These are phyloP conservation scores for Entelurus aequoreus DNA, from an alignment of 2,113 vertebrate species.

Conservation along the genomic window DNA sequence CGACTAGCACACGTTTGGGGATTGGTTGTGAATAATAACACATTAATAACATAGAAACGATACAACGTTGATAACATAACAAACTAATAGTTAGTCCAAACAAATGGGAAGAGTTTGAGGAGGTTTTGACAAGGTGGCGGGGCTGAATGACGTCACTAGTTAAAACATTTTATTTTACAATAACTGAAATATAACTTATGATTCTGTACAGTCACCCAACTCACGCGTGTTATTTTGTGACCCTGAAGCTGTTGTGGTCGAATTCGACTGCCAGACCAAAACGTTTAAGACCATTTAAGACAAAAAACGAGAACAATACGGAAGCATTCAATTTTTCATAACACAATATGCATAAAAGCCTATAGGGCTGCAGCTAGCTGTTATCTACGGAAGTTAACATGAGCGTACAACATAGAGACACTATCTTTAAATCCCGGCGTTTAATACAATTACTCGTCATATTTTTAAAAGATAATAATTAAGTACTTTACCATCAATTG, in stretches of 20 bases:
- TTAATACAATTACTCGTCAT: background rate
- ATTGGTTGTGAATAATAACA: no score
- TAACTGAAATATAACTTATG: no score
- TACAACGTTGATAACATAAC: no score
- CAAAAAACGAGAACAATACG: background rate
- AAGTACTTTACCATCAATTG: fast-evolving
- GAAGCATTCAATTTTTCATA: background rate
- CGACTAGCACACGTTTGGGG: no score
- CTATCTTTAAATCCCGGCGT: background rate
- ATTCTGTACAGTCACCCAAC: background rate
- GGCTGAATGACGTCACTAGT: no score
- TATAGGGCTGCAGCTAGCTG: background rate
- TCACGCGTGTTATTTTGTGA: background rate
- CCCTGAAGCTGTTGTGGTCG: background rate
- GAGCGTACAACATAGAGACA: background rate
- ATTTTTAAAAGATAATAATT: background rate
- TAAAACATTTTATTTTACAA: no score
- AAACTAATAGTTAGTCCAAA: no score
- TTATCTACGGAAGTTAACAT: background rate
- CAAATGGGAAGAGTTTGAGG: no score
- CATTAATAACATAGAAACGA: no score
- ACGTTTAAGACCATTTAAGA: no score
- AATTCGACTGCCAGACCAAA: background rate
- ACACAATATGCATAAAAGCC: background rate
- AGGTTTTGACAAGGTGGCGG: no score